Conservation (phyloP, 2,113 vertebrate genomes). For the Caretta caretta region DNA sequence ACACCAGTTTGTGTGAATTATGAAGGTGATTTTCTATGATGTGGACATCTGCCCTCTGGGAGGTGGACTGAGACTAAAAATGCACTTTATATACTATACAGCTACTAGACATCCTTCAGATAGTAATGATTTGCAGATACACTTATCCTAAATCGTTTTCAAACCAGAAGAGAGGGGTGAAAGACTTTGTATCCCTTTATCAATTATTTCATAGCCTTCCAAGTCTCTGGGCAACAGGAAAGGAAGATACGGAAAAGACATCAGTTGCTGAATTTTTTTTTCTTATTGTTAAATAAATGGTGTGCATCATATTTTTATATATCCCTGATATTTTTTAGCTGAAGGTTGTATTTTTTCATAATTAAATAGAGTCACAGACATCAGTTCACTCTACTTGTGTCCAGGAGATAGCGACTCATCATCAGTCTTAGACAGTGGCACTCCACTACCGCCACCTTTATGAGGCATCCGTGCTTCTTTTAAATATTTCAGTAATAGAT, state of each 20-base stretch:
- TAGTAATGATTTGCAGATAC: neutral
- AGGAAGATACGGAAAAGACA: neutral
- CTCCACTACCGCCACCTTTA: neutral
- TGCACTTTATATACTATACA: rapidly evolving
- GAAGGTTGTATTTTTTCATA: constrained; percentile 62
- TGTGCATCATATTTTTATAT: constrained; percentile 41
- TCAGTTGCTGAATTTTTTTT: neutral
- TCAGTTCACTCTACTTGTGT: constrained; percentile 57
- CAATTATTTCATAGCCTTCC: neutral
- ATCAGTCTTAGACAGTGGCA: constrained; percentile 15
- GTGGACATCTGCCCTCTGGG: neutral
- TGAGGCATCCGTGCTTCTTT: constrained; percentile 47
- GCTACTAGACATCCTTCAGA: neutral
- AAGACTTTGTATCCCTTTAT: neutral
- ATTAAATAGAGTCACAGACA: constrained; percentile 78
- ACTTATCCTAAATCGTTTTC: neutral
- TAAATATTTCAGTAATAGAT: constrained; percentile 41
- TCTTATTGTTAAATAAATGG: constrained; percentile 60
- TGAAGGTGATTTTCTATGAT: neutral
- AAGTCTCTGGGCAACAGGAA: neutral
- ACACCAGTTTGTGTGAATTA: neutral
- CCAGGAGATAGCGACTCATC: constrained; percentile 35
- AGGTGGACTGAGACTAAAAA: neutral
- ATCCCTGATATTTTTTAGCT: constrained; percentile 61
- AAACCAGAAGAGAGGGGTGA: neutral